Evolutionary conservation across 2,888 invertebrate species (phyloP).

Genomic region (Mythimna pallens): DNA sequence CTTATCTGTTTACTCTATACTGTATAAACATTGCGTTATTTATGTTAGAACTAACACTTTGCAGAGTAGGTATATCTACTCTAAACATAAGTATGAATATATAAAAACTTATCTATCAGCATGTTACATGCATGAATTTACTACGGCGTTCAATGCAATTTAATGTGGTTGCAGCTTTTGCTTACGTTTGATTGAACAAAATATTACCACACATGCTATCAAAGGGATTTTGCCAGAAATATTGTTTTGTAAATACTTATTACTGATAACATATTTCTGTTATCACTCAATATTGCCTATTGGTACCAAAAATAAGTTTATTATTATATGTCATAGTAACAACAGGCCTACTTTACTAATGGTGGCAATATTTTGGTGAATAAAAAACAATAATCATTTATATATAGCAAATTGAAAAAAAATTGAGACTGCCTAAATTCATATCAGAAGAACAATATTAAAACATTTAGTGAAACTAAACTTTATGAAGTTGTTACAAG

Average conservation of each 20-base stretch:
- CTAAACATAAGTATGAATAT: background rate
- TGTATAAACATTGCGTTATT: background rate
- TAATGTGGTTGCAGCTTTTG: background rate
- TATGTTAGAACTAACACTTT: background rate
- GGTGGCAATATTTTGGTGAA: background rate
- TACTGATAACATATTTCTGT: constrained; percentile 1
- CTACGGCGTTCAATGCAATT: background rate
- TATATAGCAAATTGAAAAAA: background rate
- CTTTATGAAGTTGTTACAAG: background rate
- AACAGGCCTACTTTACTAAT: background rate
- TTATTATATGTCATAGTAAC: too few species aligned
- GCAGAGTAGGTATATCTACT: background rate
- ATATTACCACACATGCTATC: background rate
- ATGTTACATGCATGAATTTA: constrained; percentile 30
- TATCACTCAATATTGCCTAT: background rate
- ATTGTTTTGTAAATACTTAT: constrained; percentile 13
- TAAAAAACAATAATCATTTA: background rate
- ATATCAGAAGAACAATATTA: constrained; percentile 1
- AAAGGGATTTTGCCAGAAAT: background rate
- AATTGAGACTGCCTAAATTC: background rate
- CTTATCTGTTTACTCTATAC: constrained; percentile 5
- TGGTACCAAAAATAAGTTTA: background rate
- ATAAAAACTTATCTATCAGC: background rate
- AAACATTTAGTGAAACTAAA: background rate
- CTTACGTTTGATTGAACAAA: background rate